phyloP scores from a whole-genome alignment of 1,140 invertebrate genomes.

The Pseudomyrmex gracilis region DNA sequence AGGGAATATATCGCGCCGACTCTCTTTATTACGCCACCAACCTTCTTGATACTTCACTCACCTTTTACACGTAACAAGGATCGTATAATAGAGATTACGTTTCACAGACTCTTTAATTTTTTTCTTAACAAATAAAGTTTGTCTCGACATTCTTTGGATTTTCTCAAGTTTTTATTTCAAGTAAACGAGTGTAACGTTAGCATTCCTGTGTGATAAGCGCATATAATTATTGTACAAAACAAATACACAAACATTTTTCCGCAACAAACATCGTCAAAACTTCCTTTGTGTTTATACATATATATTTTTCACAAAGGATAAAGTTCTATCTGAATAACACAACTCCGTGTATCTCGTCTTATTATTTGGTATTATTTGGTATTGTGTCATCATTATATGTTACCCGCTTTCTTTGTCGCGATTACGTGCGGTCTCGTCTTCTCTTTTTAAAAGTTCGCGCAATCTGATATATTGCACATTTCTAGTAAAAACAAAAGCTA shows the following conservation, averaged over 20 bases:
- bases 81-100: slow-evolving; percentile 4
- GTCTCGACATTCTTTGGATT: neutral
- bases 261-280: too few relatives aligned
- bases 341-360: neutral
- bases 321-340: slow-evolving; percentile 19
- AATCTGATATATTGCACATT: slow-evolving; percentile 37
- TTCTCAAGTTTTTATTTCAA: neutral
- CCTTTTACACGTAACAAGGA: slow-evolving; percentile 14
- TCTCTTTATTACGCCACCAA: neutral
- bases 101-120: neutral
- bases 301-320: slow-evolving; percentile 2
- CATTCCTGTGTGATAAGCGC: neutral
- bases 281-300: too few relatives aligned
- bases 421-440: neutral
- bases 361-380: slow-evolving; percentile 6
- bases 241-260: too few relatives aligned
- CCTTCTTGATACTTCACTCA: slow-evolving; percentile 17
- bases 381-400: slow-evolving; percentile 14
- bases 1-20: neutral
- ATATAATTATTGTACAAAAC: too few relatives aligned
- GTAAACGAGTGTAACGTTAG: neutral
- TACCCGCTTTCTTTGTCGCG: slow-evolving; percentile 18
- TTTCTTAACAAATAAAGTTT: slow-evolving; percentile 1
- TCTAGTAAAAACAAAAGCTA: slow-evolving; percentile 47
- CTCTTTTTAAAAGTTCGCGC: slow-evolving; percentile 29